Percentiles rank a stretch among this genome's conserved stretches.
These are phyloP conservation scores for Orius insidiosus DNA, from an alignment of 1,140 invertebrate species.

Conservation along the genomic window DNA sequence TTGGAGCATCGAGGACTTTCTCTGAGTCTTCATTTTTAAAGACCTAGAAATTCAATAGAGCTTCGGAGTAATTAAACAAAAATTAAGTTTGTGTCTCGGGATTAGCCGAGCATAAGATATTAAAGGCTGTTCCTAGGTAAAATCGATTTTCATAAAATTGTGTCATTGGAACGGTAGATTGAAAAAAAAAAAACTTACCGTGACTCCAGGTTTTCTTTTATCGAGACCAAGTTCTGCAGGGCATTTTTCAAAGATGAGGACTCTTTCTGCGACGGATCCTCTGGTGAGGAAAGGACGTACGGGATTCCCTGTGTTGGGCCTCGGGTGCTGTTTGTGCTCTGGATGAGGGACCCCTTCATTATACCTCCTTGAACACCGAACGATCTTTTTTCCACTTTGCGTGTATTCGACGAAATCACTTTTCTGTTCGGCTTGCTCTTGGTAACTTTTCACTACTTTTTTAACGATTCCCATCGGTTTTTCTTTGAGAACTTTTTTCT, in stretches of 20 bases:
- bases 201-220: constrained; percentile 33
- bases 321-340: constrained; percentile 1
- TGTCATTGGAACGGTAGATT: too few relatives aligned
- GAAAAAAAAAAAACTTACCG: constrained; percentile 26
- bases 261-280: constrained; percentile 78
- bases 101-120: too few relatives aligned
- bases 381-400: constrained; percentile 16
- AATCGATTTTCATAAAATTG: too few relatives aligned
- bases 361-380: constrained; percentile 13
- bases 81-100: too few relatives aligned
- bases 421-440: constrained; percentile 14
- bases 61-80: too few relatives aligned
- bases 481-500: constrained; percentile 22
- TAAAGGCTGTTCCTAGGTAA: too few relatives aligned
- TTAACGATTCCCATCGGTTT: constrained; percentile 23
- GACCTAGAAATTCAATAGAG: too few relatives aligned
- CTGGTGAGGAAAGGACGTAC: constrained; percentile 72
- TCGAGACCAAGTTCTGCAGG: constrained; percentile 59
- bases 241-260: constrained; percentile 80
- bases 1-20: too few relatives aligned
- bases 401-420: constrained; percentile 1
- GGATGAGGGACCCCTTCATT: constrained; percentile 16
- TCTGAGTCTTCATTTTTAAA: too few relatives aligned
- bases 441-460: constrained; percentile 21
- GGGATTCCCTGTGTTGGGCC: constrained; percentile 29